Evolutionary conservation across 1,140 invertebrate genomes (phyloP).

Genomic region (Gryon sp.): DNA sequence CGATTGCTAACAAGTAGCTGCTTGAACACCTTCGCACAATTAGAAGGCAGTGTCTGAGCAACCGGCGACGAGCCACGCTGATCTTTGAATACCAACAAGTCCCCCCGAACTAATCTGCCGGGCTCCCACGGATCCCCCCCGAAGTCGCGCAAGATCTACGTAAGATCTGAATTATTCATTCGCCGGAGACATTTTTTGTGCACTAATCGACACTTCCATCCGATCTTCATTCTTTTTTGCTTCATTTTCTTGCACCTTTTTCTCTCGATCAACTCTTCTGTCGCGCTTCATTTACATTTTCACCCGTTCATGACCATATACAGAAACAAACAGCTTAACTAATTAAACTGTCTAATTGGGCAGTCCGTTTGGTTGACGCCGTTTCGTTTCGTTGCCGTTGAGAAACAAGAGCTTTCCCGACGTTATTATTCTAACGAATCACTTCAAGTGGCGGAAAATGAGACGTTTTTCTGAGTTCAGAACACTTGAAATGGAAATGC

Average conservation of each 20-base stretch:
- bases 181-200: constrained; percentile 18
- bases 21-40: constrained; percentile 66
- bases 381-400: too few relatives aligned
- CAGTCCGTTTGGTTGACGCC: too few relatives aligned
- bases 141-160: constrained; percentile 37
- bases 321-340: constrained; percentile 7
- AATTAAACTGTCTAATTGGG: constrained; percentile 25
- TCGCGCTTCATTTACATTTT: constrained; percentile 18
- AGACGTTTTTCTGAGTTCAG: too few relatives aligned
- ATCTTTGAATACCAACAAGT: constrained; percentile 53
- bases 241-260: too few relatives aligned
- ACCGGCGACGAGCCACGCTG: constrained; percentile 9
- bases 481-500: too few relatives aligned
- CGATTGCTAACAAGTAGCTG: constrained; percentile 26
- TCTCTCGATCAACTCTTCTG: not conserved
- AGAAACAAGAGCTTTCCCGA: too few relatives aligned
- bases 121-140: constrained; percentile 27
- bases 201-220: constrained; percentile 6
- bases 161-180: constrained; percentile 65
- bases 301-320: constrained; percentile 2
- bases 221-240: too few relatives aligned
- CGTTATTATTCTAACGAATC: too few relatives aligned
- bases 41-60: constrained; percentile 61
- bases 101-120: constrained; percentile 30
- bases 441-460: too few relatives aligned